A percentile compares a stretch with the other conserved stretches of the same genome.
Evolutionary conservation across 1,140 invertebrate species (phyloP).

Genomic region (Penaeus japonicus): DNA sequence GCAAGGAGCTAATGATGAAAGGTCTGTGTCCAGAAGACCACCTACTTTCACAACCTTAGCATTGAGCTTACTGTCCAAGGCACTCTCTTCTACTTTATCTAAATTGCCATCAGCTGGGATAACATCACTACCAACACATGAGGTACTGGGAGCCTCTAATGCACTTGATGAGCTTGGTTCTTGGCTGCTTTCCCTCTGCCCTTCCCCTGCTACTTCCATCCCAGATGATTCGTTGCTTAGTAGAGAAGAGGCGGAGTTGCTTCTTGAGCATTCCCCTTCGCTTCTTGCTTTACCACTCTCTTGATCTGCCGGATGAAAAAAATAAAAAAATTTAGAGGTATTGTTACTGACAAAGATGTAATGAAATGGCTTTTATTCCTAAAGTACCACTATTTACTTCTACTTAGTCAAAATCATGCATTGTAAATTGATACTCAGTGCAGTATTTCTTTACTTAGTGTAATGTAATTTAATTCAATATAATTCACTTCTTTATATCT

Average conservation of each 20-base stretch:
- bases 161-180: not conserved
- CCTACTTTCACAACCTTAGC: not conserved
- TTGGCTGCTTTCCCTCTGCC: not conserved
- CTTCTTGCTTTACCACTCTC: constrained; percentile 41
- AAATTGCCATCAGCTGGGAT: not conserved
- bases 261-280: constrained; percentile 24
- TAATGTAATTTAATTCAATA: too few species aligned
- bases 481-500: too few species aligned
- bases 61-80: not conserved
- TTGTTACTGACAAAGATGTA: too few species aligned
- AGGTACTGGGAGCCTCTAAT: not conserved
- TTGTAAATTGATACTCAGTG: too few species aligned
- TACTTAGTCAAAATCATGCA: too few species aligned
- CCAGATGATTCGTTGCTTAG: constrained; percentile 35
- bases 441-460: too few species aligned
- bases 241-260: constrained; percentile 15
- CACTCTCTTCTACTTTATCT: not conserved
- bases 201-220: constrained; percentile 6
- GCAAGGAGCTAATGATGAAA: constrained; percentile 30
- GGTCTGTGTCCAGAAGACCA: constrained; percentile 15
- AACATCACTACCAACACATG: not conserved
- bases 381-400: not conserved
- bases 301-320: constrained; percentile 14
- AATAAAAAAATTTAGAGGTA: not conserved
- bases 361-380: not conserved